Conservation (phyloP, 2,797 vertebrate species). For the Gouania willdenowi region DNA sequence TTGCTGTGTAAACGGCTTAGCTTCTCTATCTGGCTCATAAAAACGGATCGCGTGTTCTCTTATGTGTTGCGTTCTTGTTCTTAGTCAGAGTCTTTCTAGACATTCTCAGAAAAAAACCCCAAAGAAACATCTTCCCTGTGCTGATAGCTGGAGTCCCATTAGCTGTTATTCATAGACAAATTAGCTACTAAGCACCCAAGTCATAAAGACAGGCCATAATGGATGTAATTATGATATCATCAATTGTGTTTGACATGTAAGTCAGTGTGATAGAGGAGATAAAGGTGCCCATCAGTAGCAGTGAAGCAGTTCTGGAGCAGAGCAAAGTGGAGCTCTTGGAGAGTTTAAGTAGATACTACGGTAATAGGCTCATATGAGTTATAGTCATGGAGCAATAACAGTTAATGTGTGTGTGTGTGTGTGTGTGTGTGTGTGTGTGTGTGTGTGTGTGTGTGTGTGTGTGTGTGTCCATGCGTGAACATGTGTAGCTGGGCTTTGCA, state of each 20-base stretch:
- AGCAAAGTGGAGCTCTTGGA: constrained; percentile 3
- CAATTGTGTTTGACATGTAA: constrained; percentile 3
- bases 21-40: constrained; percentile 15
- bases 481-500: too few species aligned
- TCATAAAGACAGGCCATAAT: constrained; percentile 11
- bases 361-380: constrained; percentile 36
- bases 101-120: constrained; percentile 1
- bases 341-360: constrained; percentile 33
- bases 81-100: constrained; percentile 2
- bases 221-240: constrained; percentile 12
- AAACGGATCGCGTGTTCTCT: neutral
- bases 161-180: constrained; percentile 22
- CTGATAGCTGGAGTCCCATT: neutral
- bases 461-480: too few species aligned
- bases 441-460: too few species aligned
- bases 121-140: neutral
- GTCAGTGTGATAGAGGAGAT: neutral
- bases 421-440: too few species aligned
- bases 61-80: too few species aligned
- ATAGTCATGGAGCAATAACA: constrained; percentile 10
- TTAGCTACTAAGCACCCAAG: constrained; percentile 8
- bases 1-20: constrained; percentile 15
- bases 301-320: constrained; percentile 4
- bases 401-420: too few species aligned
- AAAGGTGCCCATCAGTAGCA: neutral